Conservation (phyloP, 2,888 invertebrate genomes). For the Germaria angustata region DNA sequence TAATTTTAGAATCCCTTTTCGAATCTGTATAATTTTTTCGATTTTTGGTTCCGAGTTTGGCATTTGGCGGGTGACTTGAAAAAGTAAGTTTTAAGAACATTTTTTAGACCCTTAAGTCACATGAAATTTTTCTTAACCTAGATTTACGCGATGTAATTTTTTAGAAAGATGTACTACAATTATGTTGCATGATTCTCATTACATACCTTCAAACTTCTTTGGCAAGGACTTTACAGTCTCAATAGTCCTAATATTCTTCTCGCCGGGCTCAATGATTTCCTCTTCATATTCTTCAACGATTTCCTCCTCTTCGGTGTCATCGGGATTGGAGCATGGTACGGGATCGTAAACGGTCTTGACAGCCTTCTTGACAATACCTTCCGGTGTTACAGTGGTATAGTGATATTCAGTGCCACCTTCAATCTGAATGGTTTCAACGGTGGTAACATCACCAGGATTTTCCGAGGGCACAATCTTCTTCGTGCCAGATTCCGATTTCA, state of each 20-base stretch:
- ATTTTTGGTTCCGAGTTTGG: too few species aligned
- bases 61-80: too few species aligned
- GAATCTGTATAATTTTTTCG: too few species aligned
- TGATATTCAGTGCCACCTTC: conserved; percentile 79
- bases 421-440: conserved; percentile 79
- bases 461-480: conserved; percentile 79
- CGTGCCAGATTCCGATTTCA: conserved; percentile 78
- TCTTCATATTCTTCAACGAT: conserved; percentile 79
- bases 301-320: conserved; percentile 78
- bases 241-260: conserved; percentile 77
- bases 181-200: not conserved
- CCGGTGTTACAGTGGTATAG: conserved; percentile 78
- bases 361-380: conserved; percentile 79
- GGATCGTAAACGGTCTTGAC: conserved; percentile 79
- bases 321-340: conserved; percentile 73
- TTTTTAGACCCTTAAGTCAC: too few species aligned
- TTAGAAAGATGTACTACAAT: too few species aligned
- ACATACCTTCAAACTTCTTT: conserved; percentile 76
- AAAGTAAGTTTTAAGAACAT: too few species aligned
- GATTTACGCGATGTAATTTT: too few species aligned
- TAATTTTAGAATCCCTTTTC: too few species aligned
- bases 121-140: too few species aligned
- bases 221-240: conserved; percentile 77
- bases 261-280: conserved; percentile 79
- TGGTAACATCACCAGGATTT: conserved; percentile 79